Conservation (phyloP, 1,140 invertebrate species). For the Drosophila obscura region DNA sequence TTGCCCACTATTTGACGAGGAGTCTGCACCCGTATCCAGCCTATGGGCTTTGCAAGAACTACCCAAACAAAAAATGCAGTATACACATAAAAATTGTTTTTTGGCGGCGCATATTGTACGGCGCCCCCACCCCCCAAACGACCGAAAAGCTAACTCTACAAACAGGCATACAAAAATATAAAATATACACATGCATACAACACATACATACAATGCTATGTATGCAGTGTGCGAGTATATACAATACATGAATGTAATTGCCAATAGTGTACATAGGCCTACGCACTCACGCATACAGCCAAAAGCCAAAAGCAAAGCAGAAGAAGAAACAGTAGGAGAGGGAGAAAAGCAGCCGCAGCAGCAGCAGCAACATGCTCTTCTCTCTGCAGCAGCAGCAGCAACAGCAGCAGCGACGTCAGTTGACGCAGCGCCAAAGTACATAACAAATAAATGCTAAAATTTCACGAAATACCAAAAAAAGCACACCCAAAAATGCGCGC, state of each 20-base stretch:
- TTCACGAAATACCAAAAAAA: conserved; percentile 74
- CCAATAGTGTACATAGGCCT: conserved; percentile 79
- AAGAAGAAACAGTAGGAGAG: neutral
- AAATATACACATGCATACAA: conserved; percentile 36
- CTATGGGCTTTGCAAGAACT: no score
- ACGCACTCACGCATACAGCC: conserved; percentile 58
- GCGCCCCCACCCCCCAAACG: conserved; percentile 12
- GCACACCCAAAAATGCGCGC: conserved; percentile 68
- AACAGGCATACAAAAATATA: conserved; percentile 35
- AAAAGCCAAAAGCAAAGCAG: conserved; percentile 3
- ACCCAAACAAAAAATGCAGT: conserved; percentile 62
- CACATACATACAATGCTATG: conserved; percentile 35
- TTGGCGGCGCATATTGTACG: conserved; percentile 40
- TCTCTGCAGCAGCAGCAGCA: conserved; percentile 21
- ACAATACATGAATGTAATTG: conserved; percentile 64
- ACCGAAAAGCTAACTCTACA: conserved; percentile 22
- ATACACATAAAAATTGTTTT: conserved; percentile 58
- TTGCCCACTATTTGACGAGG: neutral
- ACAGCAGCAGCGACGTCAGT: conserved; percentile 57
- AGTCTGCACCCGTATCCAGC: no score
- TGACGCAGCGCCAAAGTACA: conserved; percentile 62
- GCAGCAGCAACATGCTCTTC: conserved; percentile 18
- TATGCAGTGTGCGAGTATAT: conserved; percentile 43
- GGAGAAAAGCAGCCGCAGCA: conserved; percentile 32
- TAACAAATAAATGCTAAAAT: conserved; percentile 83